Conservation (phyloP, 2,888 invertebrate genomes). For the Odontocerum albicorne region DNA sequence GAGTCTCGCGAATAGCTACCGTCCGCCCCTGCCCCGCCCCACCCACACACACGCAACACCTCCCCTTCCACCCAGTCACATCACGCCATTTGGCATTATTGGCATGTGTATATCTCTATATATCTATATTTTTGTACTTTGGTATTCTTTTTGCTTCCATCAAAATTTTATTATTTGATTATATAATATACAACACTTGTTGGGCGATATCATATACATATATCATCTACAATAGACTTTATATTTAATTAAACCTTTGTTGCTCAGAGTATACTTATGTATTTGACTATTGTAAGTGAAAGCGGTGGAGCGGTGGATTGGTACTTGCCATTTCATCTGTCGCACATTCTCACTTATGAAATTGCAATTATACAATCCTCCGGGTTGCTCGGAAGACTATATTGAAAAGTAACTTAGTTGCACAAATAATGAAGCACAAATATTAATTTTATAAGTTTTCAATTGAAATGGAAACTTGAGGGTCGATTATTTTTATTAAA, state of each 20-base stretch:
- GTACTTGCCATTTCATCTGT: too few species aligned
- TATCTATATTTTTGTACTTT: conserved; percentile 33
- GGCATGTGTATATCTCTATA: conserved; percentile 36
- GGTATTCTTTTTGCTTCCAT: conserved; percentile 36
- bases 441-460: too few species aligned
- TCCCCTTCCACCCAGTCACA: conserved; percentile 37
- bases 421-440: too few species aligned
- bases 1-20: conserved; percentile 60
- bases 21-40: conserved; percentile 41
- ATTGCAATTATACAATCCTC: too few species aligned
- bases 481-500: too few species aligned
- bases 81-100: conserved; percentile 36
- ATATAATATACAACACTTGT: conserved; percentile 14
- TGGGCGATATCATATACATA: conserved; percentile 17
- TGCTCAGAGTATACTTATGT: conserved; percentile 5
- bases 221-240: conserved; percentile 5
- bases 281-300: not conserved
- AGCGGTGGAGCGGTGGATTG: not conserved
- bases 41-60: conserved; percentile 35
- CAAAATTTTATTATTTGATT: conserved; percentile 34
- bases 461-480: too few species aligned
- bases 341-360: too few species aligned
- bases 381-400: too few species aligned
- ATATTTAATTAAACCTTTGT: conserved; percentile 10
- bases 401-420: too few species aligned